A percentile compares a stretch with the other conserved stretches of the same genome.
These are phyloP conservation scores for Erpornis zantholeuca DNA, from an alignment of 2,113 vertebrate species.

Conservation along the genomic window DNA sequence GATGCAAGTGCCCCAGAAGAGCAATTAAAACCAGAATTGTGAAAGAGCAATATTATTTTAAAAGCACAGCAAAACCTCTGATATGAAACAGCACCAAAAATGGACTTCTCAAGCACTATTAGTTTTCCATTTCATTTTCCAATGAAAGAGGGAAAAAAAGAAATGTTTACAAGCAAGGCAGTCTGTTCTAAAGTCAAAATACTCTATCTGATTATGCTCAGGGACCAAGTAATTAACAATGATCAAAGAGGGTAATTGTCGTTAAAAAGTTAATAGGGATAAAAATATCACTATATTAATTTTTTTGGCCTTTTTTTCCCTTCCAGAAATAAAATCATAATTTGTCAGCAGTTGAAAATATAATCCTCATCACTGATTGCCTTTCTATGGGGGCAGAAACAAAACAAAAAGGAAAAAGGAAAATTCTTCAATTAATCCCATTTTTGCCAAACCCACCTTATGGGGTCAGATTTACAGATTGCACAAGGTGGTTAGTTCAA, in stretches of 20 bases:
- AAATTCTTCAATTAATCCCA: neutral
- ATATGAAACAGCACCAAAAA: neutral
- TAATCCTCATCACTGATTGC: neutral
- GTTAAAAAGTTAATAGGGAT: neutral
- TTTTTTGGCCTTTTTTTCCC: neutral
- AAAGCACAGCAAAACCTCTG: neutral
- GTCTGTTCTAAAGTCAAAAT: conserved; percentile 18
- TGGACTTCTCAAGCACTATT: neutral
- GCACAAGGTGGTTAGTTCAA: neutral
- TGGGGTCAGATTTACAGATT: neutral
- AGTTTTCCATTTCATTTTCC: conserved; percentile 5
- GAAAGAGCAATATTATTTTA: neutral
- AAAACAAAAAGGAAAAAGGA: neutral
- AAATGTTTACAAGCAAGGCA: conserved; percentile 16
- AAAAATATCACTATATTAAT: neutral
- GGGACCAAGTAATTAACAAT: conserved; percentile 23
- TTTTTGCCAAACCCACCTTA: neutral
- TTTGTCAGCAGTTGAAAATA: neutral
- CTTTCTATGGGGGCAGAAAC: neutral
- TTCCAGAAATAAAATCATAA: neutral
- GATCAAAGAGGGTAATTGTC: neutral
- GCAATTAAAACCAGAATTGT: neutral
- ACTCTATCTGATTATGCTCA: neutral
- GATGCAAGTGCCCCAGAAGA: neutral
- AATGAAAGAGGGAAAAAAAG: neutral